A percentile compares a stretch with the other conserved stretches of the same genome.
Evolutionary conservation across 2,797 vertebrate species (phyloP).

Genomic region (Peromyscus nudipes): DNA sequence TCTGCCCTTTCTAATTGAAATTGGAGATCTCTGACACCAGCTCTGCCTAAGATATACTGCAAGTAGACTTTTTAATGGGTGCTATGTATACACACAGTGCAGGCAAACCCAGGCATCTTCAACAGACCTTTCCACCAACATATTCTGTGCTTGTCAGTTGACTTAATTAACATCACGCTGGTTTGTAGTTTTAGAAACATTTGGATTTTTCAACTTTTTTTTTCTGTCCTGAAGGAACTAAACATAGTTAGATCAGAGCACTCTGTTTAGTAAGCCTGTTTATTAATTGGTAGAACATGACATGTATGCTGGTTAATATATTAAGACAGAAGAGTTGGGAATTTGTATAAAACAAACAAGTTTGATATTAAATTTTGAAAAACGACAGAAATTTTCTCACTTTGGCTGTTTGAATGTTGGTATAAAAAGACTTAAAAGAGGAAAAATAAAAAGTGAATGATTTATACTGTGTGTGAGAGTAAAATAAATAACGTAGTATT

Average conservation of each 20-base stretch:
- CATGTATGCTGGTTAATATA: constrained; percentile 66
- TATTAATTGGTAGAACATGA: constrained; percentile 75
- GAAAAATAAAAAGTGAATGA: constrained; percentile 59
- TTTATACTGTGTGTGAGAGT: constrained; percentile 54
- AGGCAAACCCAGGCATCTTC: constrained; percentile 48
- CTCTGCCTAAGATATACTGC: not conserved
- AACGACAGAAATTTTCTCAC: constrained; percentile 66
- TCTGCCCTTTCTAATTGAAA: constrained; percentile 48
- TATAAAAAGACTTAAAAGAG: constrained; percentile 62
- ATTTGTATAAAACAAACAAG: constrained; percentile 73
- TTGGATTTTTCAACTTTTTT: constrained; percentile 48
- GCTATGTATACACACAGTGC: constrained; percentile 21
- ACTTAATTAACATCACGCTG: constrained; percentile 73
- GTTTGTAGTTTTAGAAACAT: constrained; percentile 75
- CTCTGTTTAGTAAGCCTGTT: constrained; percentile 70
- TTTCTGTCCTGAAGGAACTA: constrained; percentile 65
- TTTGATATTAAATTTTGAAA: constrained; percentile 71
- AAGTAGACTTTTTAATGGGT: constrained; percentile 20
- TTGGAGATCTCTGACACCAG: constrained; percentile 14
- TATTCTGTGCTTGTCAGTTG: constrained; percentile 65
- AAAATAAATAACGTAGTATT: constrained; percentile 26
- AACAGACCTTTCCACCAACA: constrained; percentile 71
- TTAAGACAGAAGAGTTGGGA: constrained; percentile 74
- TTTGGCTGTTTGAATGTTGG: constrained; percentile 53
- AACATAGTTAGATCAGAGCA: constrained; percentile 18